phyloP scores from a whole-genome alignment of 1,140 invertebrate species.

The Microvelia longipes region DNA sequence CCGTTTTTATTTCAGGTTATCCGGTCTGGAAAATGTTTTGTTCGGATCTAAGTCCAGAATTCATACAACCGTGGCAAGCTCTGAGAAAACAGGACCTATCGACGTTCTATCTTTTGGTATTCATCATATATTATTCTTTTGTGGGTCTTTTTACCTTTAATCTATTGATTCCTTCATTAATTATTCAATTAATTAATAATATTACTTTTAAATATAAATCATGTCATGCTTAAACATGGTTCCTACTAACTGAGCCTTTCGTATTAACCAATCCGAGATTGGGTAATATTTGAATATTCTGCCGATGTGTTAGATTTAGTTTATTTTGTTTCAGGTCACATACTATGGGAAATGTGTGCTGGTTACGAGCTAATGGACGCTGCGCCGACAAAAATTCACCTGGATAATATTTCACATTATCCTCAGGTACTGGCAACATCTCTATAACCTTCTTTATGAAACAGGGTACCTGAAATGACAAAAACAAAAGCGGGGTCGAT shows the following conservation, averaged over 20 bases:
- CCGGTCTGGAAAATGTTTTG: slow-evolving; percentile 67
- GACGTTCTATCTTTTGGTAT: slow-evolving; percentile 64
- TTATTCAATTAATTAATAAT: no score
- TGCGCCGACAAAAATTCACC: slow-evolving; percentile 49
- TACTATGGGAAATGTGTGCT: slow-evolving; percentile 80
- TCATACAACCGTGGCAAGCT: slow-evolving; percentile 38
- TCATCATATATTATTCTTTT: slow-evolving; percentile 7
- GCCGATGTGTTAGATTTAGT: no score
- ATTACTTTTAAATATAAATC: no score
- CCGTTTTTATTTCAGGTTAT: slow-evolving; percentile 49
- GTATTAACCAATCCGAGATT: no score
- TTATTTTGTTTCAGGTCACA: slow-evolving; percentile 54
- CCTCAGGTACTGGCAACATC: slow-evolving; percentile 42
- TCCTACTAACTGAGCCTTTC: no score
- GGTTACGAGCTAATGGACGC: slow-evolving; percentile 61
- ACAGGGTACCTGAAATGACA: no score
- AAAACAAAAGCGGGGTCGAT: no score
- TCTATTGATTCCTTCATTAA: no score
- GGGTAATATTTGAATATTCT: no score
- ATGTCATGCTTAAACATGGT: no score
- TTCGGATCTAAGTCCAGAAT: slow-evolving; percentile 56
- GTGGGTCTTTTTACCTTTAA: no score
- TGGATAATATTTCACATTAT: slow-evolving; percentile 54
- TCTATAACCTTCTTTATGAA: background rate
- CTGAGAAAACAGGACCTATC: slow-evolving; percentile 40